Evolutionary conservation across 2,797 vertebrate species (phyloP), one percentile per base, ranked within the genome.

Genomic region (Poecile montanus): DNA sequence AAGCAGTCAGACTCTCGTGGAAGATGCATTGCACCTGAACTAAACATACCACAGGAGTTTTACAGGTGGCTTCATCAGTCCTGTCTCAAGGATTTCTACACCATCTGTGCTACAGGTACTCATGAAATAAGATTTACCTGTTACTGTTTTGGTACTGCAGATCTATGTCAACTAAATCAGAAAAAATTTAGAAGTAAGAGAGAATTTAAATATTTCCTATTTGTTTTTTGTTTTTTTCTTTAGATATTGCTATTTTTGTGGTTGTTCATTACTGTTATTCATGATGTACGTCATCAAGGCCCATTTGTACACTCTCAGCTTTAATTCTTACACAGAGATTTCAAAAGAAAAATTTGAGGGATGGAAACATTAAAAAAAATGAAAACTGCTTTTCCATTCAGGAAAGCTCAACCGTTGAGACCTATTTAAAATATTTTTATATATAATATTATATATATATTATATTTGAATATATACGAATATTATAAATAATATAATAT

Each of bases 341-440:
- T 94, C 63, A 65, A 85, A 81, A 75, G 32, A 45, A 48, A 30
- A 2, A 11, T 73, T 57, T 77, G 12, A 85, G 15, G 19, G 40
- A 32, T 26, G 36, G 42, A 66, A 92, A 38, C 10, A 50, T 27
- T 22, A 65, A 77, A 44, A 67, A 18, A 23, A 92, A 25, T 3
- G 6, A 63, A 66, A 89, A 11, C 7, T 58, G 22, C 3, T 47
- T 94, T 85, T 66, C 26, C 63, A 38, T 63, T 95, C 66, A 83
- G 44, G 26, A 50, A 19, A 80, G 78, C 63, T 87, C 47, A 73
- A 25, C 11, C 13, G 9, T 65, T 92, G 50, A 84, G 25, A 95
- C 58, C 44, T 88, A 92, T 86, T 91, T 76, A 83, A 91, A 62
- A 32, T 78, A 92, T 60, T 23, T 95, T 88, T 86, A 65, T 40